These are phyloP conservation scores for Aphelenchoides fujianensis DNA, from an alignment of 1,140 invertebrate genomes.

Conservation along the genomic window DNA sequence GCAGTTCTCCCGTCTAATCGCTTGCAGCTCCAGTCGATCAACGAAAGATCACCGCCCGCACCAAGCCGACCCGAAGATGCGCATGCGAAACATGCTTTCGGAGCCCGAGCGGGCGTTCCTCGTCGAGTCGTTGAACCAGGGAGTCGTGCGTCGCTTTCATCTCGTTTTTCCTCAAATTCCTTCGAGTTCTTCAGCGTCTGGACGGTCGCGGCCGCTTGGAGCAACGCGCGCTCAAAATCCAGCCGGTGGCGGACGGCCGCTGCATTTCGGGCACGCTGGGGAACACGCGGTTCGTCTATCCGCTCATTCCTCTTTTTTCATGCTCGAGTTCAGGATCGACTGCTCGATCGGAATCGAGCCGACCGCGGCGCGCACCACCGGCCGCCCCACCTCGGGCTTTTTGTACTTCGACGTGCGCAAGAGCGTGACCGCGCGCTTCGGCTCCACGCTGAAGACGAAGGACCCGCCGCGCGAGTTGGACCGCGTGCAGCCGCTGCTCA, in stretches of 20 bases:
- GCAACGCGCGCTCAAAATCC: slow-evolving; percentile 5
- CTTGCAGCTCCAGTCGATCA: too few relatives aligned
- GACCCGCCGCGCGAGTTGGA: slow-evolving; percentile 18
- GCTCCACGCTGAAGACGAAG: slow-evolving; percentile 11
- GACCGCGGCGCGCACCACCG: slow-evolving; percentile 12
- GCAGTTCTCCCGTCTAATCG: too few relatives aligned
- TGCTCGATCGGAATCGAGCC: slow-evolving; percentile 3
- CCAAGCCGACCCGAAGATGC: too few relatives aligned
- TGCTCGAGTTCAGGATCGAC: slow-evolving; percentile 12
- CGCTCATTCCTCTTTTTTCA: not conserved
- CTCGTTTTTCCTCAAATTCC: too few relatives aligned
- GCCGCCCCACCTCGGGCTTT: slow-evolving; percentile 23
- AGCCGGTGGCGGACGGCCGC: slow-evolving; percentile 7
- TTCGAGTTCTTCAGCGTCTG: slow-evolving; percentile 9
- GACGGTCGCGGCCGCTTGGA: not conserved
- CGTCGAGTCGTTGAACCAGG: not conserved
- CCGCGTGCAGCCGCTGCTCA: slow-evolving; percentile 6
- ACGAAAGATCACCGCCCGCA: too few relatives aligned
- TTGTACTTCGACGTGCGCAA: slow-evolving; percentile 21
- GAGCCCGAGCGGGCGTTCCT: slow-evolving; percentile 12
- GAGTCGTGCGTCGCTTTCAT: slow-evolving; percentile 16
- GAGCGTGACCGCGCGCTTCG: slow-evolving; percentile 4
- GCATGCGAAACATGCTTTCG: slow-evolving; percentile 1
- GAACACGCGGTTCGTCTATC: slow-evolving; percentile 19
- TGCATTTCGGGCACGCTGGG: slow-evolving; percentile 15